Conservation (phyloP, 2,888 invertebrate species). For the Sycophila texana region DNA sequence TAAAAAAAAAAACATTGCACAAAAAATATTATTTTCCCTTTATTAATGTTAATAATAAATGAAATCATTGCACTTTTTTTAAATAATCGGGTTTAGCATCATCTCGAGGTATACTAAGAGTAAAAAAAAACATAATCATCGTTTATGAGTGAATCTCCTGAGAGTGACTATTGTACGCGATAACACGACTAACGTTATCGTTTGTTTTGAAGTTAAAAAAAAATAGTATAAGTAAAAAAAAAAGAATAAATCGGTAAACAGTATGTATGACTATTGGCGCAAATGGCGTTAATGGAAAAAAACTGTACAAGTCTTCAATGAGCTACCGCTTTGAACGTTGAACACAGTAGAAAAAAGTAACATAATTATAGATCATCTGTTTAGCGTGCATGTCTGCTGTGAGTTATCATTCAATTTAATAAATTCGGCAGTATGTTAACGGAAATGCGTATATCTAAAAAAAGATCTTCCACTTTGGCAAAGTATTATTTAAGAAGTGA, state of each 20-base stretch:
- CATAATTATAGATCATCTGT: constrained; percentile 39
- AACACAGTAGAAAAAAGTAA: constrained; percentile 55
- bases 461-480: no score
- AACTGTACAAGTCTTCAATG: constrained; percentile 53
- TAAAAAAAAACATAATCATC: constrained; percentile 28
- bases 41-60: background rate
- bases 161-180: constrained; percentile 52
- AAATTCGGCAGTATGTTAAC: constrained; percentile 48
- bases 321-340: constrained; percentile 47
- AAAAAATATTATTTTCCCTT: background rate
- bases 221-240: background rate
- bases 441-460: background rate
- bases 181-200: constrained; percentile 44
- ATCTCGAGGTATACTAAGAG: background rate
- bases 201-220: constrained; percentile 49
- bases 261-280: constrained; percentile 15
- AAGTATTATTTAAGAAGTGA: no score
- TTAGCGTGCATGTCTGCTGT: constrained; percentile 40
- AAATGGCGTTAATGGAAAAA: constrained; percentile 44
- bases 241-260: no score
- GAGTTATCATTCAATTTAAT: constrained; percentile 16
- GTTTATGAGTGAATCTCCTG: constrained; percentile 32
- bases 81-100: constrained; percentile 24
- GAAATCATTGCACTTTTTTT: background rate
- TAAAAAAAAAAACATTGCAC: background rate